Percentiles rank a stretch among this genome's conserved stretches.
phyloP scores from a whole-genome alignment of 1,140 invertebrate genomes.

The Chlorops oryzae region DNA sequence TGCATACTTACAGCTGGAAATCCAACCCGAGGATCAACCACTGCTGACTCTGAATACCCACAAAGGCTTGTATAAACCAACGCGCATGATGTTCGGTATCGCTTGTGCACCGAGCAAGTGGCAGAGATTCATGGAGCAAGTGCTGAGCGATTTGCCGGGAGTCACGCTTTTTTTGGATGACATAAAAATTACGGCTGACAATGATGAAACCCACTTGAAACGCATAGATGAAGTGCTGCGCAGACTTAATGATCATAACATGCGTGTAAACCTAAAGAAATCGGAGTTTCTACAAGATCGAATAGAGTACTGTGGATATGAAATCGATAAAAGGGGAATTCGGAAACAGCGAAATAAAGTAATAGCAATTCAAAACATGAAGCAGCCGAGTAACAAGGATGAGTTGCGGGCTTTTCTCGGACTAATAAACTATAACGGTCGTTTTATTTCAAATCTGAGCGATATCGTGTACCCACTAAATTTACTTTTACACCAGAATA shows the following conservation, averaged over 20 bases:
- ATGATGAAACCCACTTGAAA: conserved; percentile 2
- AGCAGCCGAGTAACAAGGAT: conserved; percentile 14
- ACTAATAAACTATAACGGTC: conserved; percentile 11
- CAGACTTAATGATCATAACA: conserved; percentile 18
- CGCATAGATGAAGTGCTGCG: too few species aligned
- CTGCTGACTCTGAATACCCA: conserved; percentile 23
- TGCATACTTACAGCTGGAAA: conserved; percentile 24
- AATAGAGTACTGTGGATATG: conserved; percentile 32
- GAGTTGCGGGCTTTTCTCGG: conserved; percentile 30
- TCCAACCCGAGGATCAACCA: conserved; percentile 16
- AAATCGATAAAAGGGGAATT: conserved; percentile 26
- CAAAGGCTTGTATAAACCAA: conserved; percentile 18
- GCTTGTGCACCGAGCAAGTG: conserved; percentile 29
- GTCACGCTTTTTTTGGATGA: too few species aligned
- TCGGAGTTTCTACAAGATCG: conserved; percentile 24
- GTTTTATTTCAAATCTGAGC: conserved; percentile 16
- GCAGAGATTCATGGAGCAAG: conserved; percentile 28
- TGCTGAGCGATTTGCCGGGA: conserved; percentile 19
- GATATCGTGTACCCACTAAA: conserved; percentile 20
- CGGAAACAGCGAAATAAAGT: conserved; percentile 17
- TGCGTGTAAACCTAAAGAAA: conserved; percentile 21
- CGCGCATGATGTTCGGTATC: conserved; percentile 21
- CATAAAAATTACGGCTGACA: conserved; percentile 19
- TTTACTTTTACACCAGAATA: conserved; percentile 23
- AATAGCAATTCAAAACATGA: conserved; percentile 20